phyloP scores from a whole-genome alignment of 2,113 vertebrate species.

The Brachirus orientalis region DNA sequence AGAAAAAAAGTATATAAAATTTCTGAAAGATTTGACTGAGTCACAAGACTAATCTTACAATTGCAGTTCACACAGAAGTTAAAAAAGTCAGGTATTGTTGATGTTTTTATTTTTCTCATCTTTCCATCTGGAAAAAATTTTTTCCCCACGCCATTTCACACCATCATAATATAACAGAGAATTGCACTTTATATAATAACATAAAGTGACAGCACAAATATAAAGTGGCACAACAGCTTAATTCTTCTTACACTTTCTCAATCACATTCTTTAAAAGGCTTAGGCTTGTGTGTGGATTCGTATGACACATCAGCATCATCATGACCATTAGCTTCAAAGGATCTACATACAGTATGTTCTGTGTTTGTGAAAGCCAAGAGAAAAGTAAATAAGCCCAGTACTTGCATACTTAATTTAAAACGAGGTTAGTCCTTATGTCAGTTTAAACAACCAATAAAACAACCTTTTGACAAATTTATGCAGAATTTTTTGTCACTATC shows the following conservation, averaged over 20 bases:
- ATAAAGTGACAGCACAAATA: slow-evolving; percentile 13
- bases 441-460: no score
- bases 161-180: no score
- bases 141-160: no score
- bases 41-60: slow-evolving; percentile 38
- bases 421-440: background rate
- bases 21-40: slow-evolving; percentile 42
- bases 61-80: slow-evolving; percentile 32
- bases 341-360: no score
- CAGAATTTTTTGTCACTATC: slow-evolving; percentile 5
- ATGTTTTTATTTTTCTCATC: slow-evolving; percentile 13
- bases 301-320: slow-evolving; percentile 23
- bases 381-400: slow-evolving; percentile 24
- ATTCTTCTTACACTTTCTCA: slow-evolving; percentile 9
- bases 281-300: background rate
- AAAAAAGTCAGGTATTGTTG: background rate
- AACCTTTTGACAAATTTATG: no score
- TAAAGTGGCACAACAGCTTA: slow-evolving; percentile 15
- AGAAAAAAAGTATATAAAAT: slow-evolving; percentile 37
- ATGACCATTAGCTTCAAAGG: slow-evolving; percentile 39
- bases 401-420: slow-evolving; percentile 8
- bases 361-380: slow-evolving; percentile 16
- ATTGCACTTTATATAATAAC: background rate
- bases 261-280: slow-evolving; percentile 24
- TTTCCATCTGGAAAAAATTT: background rate